These are phyloP conservation scores for Hippolais icterina DNA, from an alignment of 2,113 vertebrate species.

Conservation along the genomic window DNA sequence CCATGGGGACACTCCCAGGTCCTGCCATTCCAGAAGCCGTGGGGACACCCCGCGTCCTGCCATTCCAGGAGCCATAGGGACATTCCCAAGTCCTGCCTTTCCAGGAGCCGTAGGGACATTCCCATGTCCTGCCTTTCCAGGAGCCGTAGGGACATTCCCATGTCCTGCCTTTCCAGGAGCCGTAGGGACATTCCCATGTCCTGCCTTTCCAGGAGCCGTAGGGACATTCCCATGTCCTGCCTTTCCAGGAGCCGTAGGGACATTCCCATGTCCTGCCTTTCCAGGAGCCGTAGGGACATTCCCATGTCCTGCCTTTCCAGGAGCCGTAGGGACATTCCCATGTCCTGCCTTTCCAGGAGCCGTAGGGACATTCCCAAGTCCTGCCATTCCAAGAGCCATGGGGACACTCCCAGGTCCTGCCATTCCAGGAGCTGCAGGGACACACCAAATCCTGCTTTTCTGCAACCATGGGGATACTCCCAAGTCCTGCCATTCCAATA, in stretches of 20 bases:
- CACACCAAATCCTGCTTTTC: accelerated
- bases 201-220: neutral
- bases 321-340: accelerated
- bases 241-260: neutral
- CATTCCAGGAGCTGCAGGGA: neutral
- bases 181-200: neutral
- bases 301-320: neutral
- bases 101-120: accelerated
- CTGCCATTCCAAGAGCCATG: neutral
- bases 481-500: accelerated
- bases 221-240: accelerated
- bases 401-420: accelerated
- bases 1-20: too few relatives aligned
- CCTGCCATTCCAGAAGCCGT: too few relatives aligned
- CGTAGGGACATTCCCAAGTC: accelerated
- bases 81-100: too few relatives aligned
- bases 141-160: accelerated
- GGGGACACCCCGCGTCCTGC: too few relatives aligned
- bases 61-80: too few relatives aligned
- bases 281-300: accelerated
- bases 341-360: accelerated
- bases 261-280: accelerated
- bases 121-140: accelerated
- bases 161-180: too few relatives aligned
- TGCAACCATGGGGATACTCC: accelerated